A percentile compares a stretch with the other conserved stretches of the same genome.
Evolutionary conservation across 2,113 vertebrate genomes (phyloP).

Genomic region (Hyperopisus bebe): DNA sequence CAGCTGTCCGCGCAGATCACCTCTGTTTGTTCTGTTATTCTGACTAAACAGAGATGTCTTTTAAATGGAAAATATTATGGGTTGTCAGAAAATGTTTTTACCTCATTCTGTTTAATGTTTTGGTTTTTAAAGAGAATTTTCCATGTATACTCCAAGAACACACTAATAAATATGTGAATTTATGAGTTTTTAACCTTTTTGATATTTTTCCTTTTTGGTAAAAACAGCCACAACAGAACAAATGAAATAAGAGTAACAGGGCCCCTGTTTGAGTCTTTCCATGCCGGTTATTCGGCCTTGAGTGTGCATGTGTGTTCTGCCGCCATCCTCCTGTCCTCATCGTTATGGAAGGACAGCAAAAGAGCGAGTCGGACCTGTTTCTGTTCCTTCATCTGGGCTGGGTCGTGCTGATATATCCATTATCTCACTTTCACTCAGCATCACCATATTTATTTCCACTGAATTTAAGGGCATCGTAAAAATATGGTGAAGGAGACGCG

Average conservation of each 20-base stretch:
- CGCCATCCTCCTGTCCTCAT: background rate
- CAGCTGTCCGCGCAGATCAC: background rate
- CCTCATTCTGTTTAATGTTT: background rate
- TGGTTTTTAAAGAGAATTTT: background rate
- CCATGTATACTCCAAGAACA: background rate
- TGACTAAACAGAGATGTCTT: conserved; percentile 9
- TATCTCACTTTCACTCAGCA: background rate
- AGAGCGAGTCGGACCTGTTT: background rate
- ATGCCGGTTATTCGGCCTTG: background rate
- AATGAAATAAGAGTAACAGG: background rate
- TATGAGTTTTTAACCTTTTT: background rate
- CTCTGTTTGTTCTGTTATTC: background rate
- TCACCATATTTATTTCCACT: too few relatives aligned
- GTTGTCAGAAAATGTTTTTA: conserved; percentile 16
- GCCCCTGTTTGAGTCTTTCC: background rate
- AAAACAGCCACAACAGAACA: background rate
- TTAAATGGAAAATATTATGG: conserved; percentile 14
- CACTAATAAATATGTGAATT: background rate
- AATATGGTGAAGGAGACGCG: background rate
- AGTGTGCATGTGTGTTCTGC: background rate
- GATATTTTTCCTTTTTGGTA: background rate
- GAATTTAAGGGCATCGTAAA: background rate
- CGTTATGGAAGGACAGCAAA: background rate
- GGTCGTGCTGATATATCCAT: background rate
- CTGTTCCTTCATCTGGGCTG: background rate